A percentile compares a stretch with the other conserved stretches of the same genome.
Evolutionary conservation across 2,888 invertebrate species (phyloP).

Genomic region (Drosophila pullipes): DNA sequence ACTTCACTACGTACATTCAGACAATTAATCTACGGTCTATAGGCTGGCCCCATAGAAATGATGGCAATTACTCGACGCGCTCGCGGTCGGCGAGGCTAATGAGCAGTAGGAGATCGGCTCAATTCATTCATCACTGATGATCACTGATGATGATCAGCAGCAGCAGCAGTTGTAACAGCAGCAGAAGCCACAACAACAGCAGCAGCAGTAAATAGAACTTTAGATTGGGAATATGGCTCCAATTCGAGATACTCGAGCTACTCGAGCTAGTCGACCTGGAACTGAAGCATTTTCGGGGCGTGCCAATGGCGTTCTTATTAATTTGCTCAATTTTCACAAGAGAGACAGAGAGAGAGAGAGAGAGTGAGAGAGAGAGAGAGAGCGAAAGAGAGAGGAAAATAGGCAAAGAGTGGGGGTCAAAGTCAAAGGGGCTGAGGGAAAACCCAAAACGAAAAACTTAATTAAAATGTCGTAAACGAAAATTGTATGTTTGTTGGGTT

Average conservation of each 20-base stretch:
- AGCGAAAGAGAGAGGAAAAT: conserved; percentile 1
- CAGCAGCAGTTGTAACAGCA: conserved; percentile 5
- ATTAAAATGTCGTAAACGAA: conserved; percentile 81
- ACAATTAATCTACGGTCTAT: conserved; percentile 69
- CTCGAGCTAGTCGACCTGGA: conserved; percentile 11
- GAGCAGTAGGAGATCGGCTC: conserved; percentile 66
- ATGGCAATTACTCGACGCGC: conserved; percentile 75
- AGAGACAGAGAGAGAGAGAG: not conserved
- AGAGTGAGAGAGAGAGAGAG: conserved; percentile 3
- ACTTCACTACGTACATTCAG: conserved; percentile 15
- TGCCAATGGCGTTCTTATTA: conserved; percentile 78
- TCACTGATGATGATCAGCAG: conserved; percentile 60
- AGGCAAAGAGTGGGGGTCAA: conserved; percentile 3
- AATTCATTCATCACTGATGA: conserved; percentile 77
- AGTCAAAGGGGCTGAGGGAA: conserved; percentile 15
- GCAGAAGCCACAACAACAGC: conserved; percentile 6
- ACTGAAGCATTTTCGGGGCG: conserved; percentile 66
- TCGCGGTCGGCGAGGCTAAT: conserved; percentile 60
- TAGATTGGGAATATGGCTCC: conserved; percentile 16
- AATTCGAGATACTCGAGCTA: conserved; percentile 3
- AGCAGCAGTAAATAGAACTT: conserved; percentile 6
- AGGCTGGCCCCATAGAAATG: conserved; percentile 63
- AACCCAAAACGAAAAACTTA: conserved; percentile 67
- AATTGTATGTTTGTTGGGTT: conserved; percentile 71
- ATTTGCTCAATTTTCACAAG: conserved; percentile 72